Conservation (phyloP, 2,113 vertebrate genomes). For the Plecturocebus donacophilus region DNA sequence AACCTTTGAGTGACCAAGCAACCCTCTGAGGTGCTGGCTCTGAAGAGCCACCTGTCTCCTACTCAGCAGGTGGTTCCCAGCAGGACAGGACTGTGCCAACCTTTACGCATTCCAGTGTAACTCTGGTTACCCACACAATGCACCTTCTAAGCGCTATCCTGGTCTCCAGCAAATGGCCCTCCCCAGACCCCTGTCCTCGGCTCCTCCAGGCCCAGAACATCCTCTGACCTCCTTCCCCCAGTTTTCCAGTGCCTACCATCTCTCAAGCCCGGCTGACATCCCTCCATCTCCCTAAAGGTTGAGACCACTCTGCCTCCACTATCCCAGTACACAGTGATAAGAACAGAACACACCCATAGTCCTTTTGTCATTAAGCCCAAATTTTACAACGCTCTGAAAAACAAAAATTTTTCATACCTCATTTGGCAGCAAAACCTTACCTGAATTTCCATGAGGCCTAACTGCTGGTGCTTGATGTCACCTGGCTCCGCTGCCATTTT, state of each 20-base stretch:
- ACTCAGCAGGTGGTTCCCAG: not conserved
- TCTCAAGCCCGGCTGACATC: not conserved
- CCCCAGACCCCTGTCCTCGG: not conserved
- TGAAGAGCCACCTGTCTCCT: not conserved
- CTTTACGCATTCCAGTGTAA: not conserved
- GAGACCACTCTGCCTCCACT: not conserved
- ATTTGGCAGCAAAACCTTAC: not conserved
- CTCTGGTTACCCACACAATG: not conserved
- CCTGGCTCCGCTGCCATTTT: not conserved
- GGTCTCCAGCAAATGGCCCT: not conserved
- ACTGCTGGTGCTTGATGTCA: not conserved
- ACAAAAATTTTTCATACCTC: not conserved
- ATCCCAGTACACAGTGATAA: not conserved
- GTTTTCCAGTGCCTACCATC: not conserved
- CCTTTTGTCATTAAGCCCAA: not conserved
- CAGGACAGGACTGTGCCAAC: not conserved
- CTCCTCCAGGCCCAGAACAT: not conserved
- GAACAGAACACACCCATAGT: accelerated
- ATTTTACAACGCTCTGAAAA: not conserved
- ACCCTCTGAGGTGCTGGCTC: not conserved
- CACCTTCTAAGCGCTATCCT: not conserved
- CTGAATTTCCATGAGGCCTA: not conserved
- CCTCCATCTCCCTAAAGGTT: not conserved
- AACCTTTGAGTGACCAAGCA: not conserved
- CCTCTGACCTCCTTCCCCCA: not conserved